Evolutionary conservation across 2,888 invertebrate genomes (phyloP).

Genomic region (Adela reaumurella): DNA sequence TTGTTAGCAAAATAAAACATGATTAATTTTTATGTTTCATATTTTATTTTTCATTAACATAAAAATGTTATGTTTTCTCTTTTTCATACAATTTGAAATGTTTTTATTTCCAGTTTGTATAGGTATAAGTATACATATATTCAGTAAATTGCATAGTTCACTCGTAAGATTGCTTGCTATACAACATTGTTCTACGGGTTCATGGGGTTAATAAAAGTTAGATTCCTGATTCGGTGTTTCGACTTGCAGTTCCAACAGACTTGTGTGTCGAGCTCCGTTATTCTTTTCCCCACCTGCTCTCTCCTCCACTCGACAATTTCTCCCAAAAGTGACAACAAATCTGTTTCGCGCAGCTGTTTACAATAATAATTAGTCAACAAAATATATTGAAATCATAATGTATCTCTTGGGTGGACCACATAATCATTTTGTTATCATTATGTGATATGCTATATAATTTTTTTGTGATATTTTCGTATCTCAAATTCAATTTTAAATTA

Average conservation of each 20-base stretch:
- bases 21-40: conserved; percentile 45
- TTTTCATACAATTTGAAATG: conserved; percentile 40
- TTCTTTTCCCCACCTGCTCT: background rate
- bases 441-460: conserved; percentile 49
- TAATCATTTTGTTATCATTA: conserved; percentile 28
- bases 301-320: background rate
- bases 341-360: conserved; percentile 17
- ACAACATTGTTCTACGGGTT: background rate
- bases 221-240: background rate
- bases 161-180: background rate
- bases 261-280: background rate
- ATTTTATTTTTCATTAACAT: conserved; percentile 58
- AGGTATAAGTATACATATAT: background rate
- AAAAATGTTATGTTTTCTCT: conserved; percentile 52
- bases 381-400: conserved; percentile 36
- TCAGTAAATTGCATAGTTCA: background rate
- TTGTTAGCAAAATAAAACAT: conserved; percentile 22
- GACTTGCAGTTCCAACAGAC: background rate
- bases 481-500: conserved; percentile 28
- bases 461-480: conserved; percentile 17
- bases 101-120: conserved; percentile 19
- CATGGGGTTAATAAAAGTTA: background rate
- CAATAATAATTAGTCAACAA: conserved; percentile 33
- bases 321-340: background rate
- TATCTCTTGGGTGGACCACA: conserved; percentile 36